Percentiles rank a stretch among this genome's conserved stretches.
phyloP scores from a whole-genome alignment of 1,140 invertebrate genomes.

The Steinernema feltiae region DNA sequence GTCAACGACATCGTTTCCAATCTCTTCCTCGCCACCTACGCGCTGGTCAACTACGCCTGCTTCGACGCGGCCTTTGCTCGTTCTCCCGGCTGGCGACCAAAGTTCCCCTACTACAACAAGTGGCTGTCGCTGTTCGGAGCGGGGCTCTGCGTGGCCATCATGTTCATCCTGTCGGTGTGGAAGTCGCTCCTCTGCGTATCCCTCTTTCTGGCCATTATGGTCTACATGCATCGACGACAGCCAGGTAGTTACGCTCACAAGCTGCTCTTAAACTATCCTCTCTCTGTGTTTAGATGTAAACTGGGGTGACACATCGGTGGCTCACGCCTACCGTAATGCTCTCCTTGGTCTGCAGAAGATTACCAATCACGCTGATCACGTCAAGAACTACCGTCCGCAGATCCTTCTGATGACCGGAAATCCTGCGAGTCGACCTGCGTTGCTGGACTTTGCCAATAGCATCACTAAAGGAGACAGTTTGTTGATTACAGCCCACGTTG shows the following conservation, averaged over 20 bases:
- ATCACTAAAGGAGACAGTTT: slow-evolving; percentile 86
- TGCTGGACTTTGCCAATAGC: slow-evolving; percentile 83
- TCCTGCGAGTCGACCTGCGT: slow-evolving; percentile 73
- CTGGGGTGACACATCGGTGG: slow-evolving; percentile 93
- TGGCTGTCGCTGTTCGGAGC: slow-evolving; percentile 86
- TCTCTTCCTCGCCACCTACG: slow-evolving; percentile 93
- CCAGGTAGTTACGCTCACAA: too few relatives aligned
- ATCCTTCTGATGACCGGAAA: slow-evolving; percentile 82
- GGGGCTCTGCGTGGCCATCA: slow-evolving; percentile 79
- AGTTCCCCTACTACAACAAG: slow-evolving; percentile 81
- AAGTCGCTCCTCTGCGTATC: slow-evolving; percentile 78
- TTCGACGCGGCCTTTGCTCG: slow-evolving; percentile 82
- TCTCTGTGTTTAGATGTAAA: slow-evolving; percentile 71
- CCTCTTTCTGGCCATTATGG: slow-evolving; percentile 66
- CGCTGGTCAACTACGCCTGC: slow-evolving; percentile 86
- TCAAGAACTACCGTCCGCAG: slow-evolving; percentile 84
- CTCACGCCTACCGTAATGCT: slow-evolving; percentile 86
- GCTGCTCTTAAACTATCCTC: slow-evolving; percentile 25
- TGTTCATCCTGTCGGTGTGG: slow-evolving; percentile 88
- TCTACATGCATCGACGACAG: slow-evolving; percentile 78
- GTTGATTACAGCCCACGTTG: slow-evolving; percentile 82
- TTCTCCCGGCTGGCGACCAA: slow-evolving; percentile 63
- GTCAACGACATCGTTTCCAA: slow-evolving; percentile 95
- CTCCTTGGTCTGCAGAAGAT: slow-evolving; percentile 78
- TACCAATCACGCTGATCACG: slow-evolving; percentile 81